Conservation (phyloP, 1,140 invertebrate genomes). For the Drosophila tsacasi region DNA sequence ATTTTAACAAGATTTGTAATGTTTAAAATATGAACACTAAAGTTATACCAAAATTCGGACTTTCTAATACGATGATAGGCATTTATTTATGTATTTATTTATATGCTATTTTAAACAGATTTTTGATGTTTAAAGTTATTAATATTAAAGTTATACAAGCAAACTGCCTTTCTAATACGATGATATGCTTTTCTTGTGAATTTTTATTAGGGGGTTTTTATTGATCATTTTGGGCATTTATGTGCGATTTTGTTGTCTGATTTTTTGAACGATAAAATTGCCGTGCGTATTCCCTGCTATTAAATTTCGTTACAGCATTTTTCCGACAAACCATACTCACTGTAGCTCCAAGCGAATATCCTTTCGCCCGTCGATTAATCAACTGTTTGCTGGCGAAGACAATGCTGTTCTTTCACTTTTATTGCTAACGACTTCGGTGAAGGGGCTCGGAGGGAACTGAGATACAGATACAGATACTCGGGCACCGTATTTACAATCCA, state of each 20-base stretch:
- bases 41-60: background rate
- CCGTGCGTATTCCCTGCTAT: conserved; percentile 17
- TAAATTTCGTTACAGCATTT: conserved; percentile 34
- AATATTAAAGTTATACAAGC: background rate
- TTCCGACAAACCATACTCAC: conserved; percentile 27
- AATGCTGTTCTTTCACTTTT: conserved; percentile 67
- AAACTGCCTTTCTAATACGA: conserved; percentile 1
- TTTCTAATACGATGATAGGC: conserved; percentile 2
- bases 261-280: conserved; percentile 5
- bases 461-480: conserved; percentile 16
- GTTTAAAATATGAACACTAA: background rate
- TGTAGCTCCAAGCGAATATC: conserved; percentile 35
- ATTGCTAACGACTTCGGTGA: conserved; percentile 24
- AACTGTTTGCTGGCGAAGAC: conserved; percentile 26
- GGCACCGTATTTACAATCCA: conserved; percentile 50
- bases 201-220: background rate
- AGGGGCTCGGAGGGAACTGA: conserved; percentile 18
- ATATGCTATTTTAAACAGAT: background rate
- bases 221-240: background rate
- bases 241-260: background rate
- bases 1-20: background rate
- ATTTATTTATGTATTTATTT: background rate
- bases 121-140: background rate
- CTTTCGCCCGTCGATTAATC: conserved; percentile 38
- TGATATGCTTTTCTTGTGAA: background rate